Base-by-base conservation (phyloP, 1,140 invertebrate species). In the Colletes gigas region DNA sequence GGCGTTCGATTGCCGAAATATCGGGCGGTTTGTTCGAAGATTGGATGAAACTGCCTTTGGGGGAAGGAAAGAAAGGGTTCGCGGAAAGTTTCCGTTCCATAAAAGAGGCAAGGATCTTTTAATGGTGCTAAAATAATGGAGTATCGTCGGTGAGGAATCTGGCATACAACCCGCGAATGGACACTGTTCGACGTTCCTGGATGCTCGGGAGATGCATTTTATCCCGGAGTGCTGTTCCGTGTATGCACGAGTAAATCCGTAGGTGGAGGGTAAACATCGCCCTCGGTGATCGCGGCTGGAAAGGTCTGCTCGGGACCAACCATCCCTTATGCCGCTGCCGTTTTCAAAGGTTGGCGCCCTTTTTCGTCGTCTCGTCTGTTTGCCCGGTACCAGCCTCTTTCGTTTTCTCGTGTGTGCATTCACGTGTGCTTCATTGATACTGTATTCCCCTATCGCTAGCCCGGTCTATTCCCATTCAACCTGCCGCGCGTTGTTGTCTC, bases 241-340 rank as follows among this genome's bases (percentile, higher is more conserved):
- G 90, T 90, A 89, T 86, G 88, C 88, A 86, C 85, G 88, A 86
- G 83, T 87, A 90, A 90, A 90, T 90, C 88, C 84, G 86, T 87
- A 83, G 89, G 84, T 88, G 83, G 86, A 87, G 84, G 79, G 85
- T 82, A 81, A 89, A 85, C 78, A 83, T 68, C 81, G 52, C 81
- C 84, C 79, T 78, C 74, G 52, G 70, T 72, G 78, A 84, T 85
- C 84, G 69, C 59, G 81, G 69, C 77, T 73, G 59, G 62, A 63
- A 59, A 73, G 74, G 70, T 70, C 65, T 55, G 73, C 75, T 19
- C 82, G 59, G 52, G 69, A 66, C 63, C 57, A 68, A 19, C 77
- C 62, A 39, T 77, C 57, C 67, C 72, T 81, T 57, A 72, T 60
- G 62, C 55, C 72, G 52, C 66, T 70, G 59, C 69, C 50, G 79